Conservation (phyloP, 2,888 invertebrate genomes). For the Papilio protenor region DNA sequence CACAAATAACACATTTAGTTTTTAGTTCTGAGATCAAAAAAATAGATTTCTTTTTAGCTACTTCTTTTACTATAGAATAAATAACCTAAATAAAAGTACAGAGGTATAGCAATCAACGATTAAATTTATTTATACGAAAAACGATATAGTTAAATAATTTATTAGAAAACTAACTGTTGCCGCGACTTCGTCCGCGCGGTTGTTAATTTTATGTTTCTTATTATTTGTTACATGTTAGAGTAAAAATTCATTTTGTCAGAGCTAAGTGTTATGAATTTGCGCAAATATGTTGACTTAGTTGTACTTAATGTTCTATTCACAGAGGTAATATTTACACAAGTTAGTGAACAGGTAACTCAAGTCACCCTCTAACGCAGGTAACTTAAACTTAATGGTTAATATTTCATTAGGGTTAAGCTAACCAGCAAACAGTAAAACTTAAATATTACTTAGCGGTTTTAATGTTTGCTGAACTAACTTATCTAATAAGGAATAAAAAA, state of each 20-base stretch:
- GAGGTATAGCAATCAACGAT: neutral
- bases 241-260: neutral
- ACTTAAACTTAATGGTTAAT: neutral
- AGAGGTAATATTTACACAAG: neutral
- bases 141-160: too few relatives aligned
- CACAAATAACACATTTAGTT: too few relatives aligned
- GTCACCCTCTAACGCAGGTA: neutral
- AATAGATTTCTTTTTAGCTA: too few relatives aligned
- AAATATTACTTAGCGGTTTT: neutral
- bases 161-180: too few relatives aligned
- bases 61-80: too few relatives aligned
- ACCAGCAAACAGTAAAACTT: neutral
- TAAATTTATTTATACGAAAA: neutral
- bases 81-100: too few relatives aligned
- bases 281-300: neutral
- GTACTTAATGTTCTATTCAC: neutral
- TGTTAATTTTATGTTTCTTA: too few relatives aligned
- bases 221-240: neutral
- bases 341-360: neutral
- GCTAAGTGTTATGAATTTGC: neutral
- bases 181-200: too few relatives aligned
- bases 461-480: neutral
- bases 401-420: neutral
- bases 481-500: neutral
- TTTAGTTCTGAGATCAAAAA: too few relatives aligned